Conservation (phyloP, 2,113 vertebrate species). For the Petroica traversi region DNA sequence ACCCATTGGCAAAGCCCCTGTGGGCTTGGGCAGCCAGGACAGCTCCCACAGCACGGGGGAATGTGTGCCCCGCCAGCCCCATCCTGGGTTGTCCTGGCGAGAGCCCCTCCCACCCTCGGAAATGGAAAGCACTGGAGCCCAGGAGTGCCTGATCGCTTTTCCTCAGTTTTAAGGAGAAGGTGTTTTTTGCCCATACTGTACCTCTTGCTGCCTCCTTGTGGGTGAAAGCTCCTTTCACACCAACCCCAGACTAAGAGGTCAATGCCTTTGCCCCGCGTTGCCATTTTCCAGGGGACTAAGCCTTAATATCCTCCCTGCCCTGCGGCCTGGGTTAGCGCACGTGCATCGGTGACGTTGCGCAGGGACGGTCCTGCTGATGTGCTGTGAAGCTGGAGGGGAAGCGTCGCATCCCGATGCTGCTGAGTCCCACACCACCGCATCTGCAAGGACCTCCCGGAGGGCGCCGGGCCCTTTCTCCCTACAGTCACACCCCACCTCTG, state of each 20-base stretch:
- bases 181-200: conserved; percentile 38
- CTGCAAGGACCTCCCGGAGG: background rate
- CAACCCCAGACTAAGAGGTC: conserved; percentile 14
- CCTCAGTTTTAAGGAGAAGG: conserved; percentile 69
- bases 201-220: conserved; percentile 61
- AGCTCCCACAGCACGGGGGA: fast-evolving
- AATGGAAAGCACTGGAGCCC: conserved; percentile 41
- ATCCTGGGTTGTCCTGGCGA: background rate
- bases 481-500: background rate
- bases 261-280: conserved; percentile 35
- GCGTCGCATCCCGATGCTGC: background rate
- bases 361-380: background rate
- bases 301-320: conserved; percentile 67
- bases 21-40: background rate
- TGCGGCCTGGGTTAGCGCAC: conserved; percentile 33
- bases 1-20: background rate
- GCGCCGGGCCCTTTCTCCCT: background rate
- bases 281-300: conserved; percentile 58
- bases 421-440: fast-evolving
- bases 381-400: background rate
- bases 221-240: conserved; percentile 55
- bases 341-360: background rate
- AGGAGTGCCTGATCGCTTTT: conserved; percentile 44
- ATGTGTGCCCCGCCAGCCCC: fast-evolving
- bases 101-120: background rate